Evolutionary conservation across 35 echinoderm and acorn worm species (phyloP).

Genomic region (Ptychodera flava): DNA sequence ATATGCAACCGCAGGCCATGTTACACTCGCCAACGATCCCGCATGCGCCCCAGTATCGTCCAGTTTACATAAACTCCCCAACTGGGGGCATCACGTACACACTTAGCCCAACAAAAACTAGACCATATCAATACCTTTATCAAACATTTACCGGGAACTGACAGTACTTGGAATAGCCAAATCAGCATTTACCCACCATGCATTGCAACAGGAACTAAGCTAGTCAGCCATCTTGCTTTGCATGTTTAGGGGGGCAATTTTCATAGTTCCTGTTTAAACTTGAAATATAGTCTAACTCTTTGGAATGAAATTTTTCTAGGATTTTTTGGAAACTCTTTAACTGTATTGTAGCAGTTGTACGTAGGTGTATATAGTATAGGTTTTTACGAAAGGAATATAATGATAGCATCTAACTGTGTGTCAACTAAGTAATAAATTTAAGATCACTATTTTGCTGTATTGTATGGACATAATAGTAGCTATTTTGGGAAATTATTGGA

Average conservation of each 20-base stretch:
- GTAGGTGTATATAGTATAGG: background rate
- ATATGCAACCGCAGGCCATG: conserved; percentile 55
- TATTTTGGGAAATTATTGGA: background rate
- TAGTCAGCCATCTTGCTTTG: background rate
- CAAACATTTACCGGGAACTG: conserved; percentile 23
- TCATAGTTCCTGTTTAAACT: too few species aligned
- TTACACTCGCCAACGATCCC: conserved; percentile 71
- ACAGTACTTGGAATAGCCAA: background rate
- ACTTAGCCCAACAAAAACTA: conserved; percentile 70
- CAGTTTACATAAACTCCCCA: conserved; percentile 84
- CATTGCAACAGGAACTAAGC: background rate
- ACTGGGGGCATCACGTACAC: conserved; percentile 92
- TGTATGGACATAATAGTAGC: background rate
- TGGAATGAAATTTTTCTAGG: background rate
- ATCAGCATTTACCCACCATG: background rate
- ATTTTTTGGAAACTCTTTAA: background rate
- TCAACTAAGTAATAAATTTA: background rate
- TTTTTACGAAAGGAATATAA: background rate
- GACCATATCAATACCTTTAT: conserved; percentile 63
- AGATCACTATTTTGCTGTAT: background rate
- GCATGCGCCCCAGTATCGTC: conserved; percentile 40
- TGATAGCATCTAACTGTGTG: background rate
- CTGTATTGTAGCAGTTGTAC: background rate
- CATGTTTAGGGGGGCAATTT: background rate
- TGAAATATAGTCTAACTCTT: background rate